Base-by-base conservation (phyloP, 2,888 invertebrate genomes). In the Apodemia hepburni region DNA sequence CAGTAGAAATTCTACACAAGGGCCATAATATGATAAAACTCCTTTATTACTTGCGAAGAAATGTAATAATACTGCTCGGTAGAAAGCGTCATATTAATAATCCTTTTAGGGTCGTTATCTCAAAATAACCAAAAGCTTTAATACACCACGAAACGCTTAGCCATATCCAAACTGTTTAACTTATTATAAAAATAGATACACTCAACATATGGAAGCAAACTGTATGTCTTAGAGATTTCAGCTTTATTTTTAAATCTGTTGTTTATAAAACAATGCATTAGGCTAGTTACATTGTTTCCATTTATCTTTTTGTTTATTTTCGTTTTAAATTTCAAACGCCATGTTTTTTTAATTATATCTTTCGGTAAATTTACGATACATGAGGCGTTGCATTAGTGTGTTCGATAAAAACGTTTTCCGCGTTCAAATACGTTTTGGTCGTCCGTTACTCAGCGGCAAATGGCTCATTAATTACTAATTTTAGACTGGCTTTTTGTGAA, bases 201-300 rank as follows among this genome's bases (percentile, higher is more conserved):
- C 86, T 85, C 84, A 74, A 67, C 70, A 70, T 71, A 70, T 71
- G 71, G 70, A 66, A 69, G 70, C 69, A 70, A 68, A 67, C 68
- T 68, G 62, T 42, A 42, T 33, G 62, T 59, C 63, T 63, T 47
- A 65, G 63, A 68, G 64, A 65, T 59, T 35, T 73, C 71, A 72
- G 69, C 71, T 68, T 63, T 69, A 74, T 71, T 77, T 75, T 73
- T 72, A 73, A 72, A 70, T 66, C 69, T 70, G 74, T 77, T 85
- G 85, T 88, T 87, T 85, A 73, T 74, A 80, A 81, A 84, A 87
- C 87, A 87, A 84, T 82, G 84, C 85, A 85, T 86, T 85, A 82
- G 78, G 68, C 64, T 58, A 68, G 66, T 69, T 76, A 76, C 76
- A 71, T 71, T 73, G 77, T 57, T 63, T 58, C 63, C 58, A 38